Percentiles rank a stretch among this genome's conserved stretches.
These are phyloP conservation scores for Neoitamus cyanurus DNA, from an alignment of 2,888 invertebrate species.

Conservation along the genomic window DNA sequence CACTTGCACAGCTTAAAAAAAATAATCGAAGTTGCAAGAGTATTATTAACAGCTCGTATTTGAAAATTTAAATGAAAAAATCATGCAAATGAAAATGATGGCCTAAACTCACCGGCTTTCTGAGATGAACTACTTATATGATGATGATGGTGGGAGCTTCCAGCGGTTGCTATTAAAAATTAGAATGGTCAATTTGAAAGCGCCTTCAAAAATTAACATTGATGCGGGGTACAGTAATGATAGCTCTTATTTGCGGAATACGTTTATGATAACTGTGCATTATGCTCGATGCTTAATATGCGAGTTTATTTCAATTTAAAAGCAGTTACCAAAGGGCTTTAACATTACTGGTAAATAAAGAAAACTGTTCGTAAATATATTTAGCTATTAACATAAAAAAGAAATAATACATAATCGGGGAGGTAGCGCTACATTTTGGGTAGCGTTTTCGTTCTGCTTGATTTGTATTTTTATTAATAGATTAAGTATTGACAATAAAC, in stretches of 20 bases:
- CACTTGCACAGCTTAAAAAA: background rate
- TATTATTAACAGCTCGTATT: background rate
- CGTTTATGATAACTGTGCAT: background rate
- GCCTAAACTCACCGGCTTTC: constrained; percentile 53
- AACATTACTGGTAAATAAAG: background rate
- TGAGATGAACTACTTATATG: constrained; percentile 50
- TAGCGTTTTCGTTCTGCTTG: too few relatives aligned
- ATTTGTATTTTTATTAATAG: too few relatives aligned
- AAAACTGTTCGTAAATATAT: background rate
- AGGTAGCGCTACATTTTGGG: too few relatives aligned
- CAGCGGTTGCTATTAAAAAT: constrained; percentile 51
- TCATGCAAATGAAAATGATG: background rate
- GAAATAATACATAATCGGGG: too few relatives aligned
- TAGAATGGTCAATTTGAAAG: background rate
- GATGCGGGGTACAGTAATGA: background rate
- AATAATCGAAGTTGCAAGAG: background rate
- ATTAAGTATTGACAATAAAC: too few relatives aligned
- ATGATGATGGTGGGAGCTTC: constrained; percentile 53
- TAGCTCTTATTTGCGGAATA: background rate
- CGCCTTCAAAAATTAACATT: background rate
- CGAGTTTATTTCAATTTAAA: background rate
- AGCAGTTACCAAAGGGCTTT: background rate
- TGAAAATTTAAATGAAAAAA: background rate
- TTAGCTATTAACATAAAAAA: too few relatives aligned
- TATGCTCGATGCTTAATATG: background rate